Conservation (phyloP, 1,140 invertebrate genomes). For the Hylaeus volcanicus region DNA sequence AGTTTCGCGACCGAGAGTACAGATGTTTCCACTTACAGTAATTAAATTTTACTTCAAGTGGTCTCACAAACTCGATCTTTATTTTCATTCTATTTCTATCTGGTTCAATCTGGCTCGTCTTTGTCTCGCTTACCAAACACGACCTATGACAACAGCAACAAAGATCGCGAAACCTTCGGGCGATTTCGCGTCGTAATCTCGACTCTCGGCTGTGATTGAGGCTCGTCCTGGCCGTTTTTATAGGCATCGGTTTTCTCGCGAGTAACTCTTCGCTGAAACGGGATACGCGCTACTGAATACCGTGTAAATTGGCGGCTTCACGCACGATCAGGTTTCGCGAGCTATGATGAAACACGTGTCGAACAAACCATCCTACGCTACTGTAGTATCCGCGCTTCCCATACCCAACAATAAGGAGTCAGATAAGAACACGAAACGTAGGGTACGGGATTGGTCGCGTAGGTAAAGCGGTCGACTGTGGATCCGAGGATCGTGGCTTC, state of each 20-base stretch:
- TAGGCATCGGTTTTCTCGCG: slow-evolving; percentile 35
- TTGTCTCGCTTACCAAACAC: no score
- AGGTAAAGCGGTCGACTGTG: no score
- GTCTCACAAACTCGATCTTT: no score
- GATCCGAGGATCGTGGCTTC: no score
- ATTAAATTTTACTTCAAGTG: no score
- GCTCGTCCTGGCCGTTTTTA: slow-evolving; percentile 9
- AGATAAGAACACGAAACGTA: no score
- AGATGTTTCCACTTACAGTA: no score
- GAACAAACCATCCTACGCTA: slow-evolving; percentile 30
- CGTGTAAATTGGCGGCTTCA: slow-evolving; percentile 46
- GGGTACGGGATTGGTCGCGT: no score
- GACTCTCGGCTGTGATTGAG: background rate
- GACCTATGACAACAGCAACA: background rate
- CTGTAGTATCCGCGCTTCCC: background rate
- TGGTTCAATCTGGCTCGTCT: no score
- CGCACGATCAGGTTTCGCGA: slow-evolving; percentile 47
- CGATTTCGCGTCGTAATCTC: slow-evolving; percentile 1
- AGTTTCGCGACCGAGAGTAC: no score
- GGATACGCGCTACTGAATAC: slow-evolving; percentile 43
- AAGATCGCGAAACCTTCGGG: background rate
- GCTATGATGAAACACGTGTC: slow-evolving; percentile 20
- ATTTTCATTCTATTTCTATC: no score
- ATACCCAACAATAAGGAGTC: no score
- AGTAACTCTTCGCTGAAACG: slow-evolving; percentile 43